Conservation (phyloP, 2,113 vertebrate genomes). For the Dipodomys spectabilis region DNA sequence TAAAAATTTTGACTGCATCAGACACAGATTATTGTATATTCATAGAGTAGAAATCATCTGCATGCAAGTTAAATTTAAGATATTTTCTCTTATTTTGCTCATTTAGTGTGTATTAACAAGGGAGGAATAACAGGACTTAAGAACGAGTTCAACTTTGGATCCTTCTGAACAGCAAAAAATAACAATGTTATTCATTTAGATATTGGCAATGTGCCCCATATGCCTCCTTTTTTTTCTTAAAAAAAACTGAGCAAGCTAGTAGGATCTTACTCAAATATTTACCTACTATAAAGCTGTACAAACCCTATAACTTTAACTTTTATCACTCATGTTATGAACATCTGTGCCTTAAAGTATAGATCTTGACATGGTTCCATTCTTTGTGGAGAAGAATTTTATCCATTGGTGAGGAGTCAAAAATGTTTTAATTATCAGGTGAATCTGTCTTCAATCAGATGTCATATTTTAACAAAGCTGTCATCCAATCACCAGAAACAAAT, state of each 20-base stretch:
- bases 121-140: not conserved
- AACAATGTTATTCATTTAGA: not conserved
- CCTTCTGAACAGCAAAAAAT: not conserved
- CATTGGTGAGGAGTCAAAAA: conserved; percentile 72
- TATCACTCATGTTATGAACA: not conserved
- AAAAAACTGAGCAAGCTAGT: conserved; percentile 60
- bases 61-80: conserved; percentile 2
- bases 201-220: not conserved
- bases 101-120: not conserved
- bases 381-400: conserved; percentile 59
- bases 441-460: conserved; percentile 77
- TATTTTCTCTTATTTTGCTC: not conserved
- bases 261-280: conserved; percentile 56
- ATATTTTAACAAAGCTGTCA: conserved; percentile 83
- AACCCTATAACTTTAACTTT: not conserved
- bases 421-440: conserved; percentile 82
- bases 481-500: conserved; percentile 81
- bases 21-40: not conserved
- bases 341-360: not conserved
- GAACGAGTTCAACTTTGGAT: not conserved
- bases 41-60: conserved; percentile 1
- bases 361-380: not conserved
- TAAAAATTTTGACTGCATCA: conserved; percentile 9
- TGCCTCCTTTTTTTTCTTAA: not conserved
- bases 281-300: conserved; percentile 15